Percentiles rank a stretch among this genome's conserved stretches.
Evolutionary conservation across 2,797 vertebrate genomes (phyloP).

Genomic region (Philypnodon macrostomus): DNA sequence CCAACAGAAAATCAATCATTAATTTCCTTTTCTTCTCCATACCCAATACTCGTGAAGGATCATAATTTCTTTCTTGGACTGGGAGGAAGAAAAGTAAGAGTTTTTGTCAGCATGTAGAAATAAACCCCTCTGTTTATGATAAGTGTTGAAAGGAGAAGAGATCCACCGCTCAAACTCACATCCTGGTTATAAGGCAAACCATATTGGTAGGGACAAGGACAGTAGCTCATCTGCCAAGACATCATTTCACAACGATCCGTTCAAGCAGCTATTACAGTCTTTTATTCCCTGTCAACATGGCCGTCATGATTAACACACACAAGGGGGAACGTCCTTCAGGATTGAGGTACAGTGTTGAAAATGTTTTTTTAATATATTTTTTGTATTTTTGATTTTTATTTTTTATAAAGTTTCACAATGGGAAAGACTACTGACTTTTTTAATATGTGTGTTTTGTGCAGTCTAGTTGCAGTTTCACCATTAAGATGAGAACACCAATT

Average conservation of each 20-base stretch:
- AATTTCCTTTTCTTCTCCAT: constrained; percentile 27
- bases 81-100: not conserved
- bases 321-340: constrained; percentile 18
- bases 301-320: constrained; percentile 15
- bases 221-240: constrained; percentile 46
- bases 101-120: constrained; percentile 38
- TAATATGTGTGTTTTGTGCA: too few relatives aligned
- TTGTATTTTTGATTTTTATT: constrained; percentile 8
- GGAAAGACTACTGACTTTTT: not conserved
- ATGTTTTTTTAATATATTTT: too few relatives aligned
- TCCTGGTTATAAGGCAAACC: constrained; percentile 49
- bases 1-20: constrained; percentile 19
- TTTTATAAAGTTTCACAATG: constrained; percentile 6
- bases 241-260: constrained; percentile 53
- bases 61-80: constrained; percentile 18
- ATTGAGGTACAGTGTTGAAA: constrained; percentile 4
- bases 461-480: too few relatives aligned
- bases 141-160: constrained; percentile 49
- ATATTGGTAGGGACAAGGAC: constrained; percentile 48
- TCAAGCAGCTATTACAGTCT: constrained; percentile 37
- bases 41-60: constrained; percentile 24
- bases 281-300: constrained; percentile 48
- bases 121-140: constrained; percentile 48
- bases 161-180: constrained; percentile 52
- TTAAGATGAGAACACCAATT: too few relatives aligned